Evolutionary conservation across 2,888 invertebrate species (phyloP), one percentile per base, ranked within the genome.

Genomic region (Volucella inanis): DNA sequence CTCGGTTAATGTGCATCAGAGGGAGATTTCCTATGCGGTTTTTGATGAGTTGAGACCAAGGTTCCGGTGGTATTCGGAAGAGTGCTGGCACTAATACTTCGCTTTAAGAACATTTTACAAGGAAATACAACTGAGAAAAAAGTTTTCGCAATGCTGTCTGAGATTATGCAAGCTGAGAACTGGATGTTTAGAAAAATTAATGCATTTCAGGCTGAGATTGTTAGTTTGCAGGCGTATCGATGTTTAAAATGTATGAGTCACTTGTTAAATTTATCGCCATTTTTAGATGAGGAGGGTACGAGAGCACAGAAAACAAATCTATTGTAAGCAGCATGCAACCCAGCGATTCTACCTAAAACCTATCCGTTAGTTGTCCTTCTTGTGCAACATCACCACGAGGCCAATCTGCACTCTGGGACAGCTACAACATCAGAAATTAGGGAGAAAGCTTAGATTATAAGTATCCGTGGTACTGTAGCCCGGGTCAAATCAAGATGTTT

Each of bases 131-230:
- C n/a, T n/a, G n/a, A n/a, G n/a, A n/a, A n/a, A n/a, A n/a, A n/a
- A n/a, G n/a, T n/a, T n/a, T n/a, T n/a, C n/a, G n/a, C n/a, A n/a
- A n/a, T n/a, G n/a, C n/a, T n/a, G n/a, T n/a, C n/a, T n/a, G n/a
- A n/a, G n/a, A n/a, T n/a, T n/a, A n/a, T n/a, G n/a, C n/a, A n/a
- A n/a, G n/a, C n/a, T n/a, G n/a, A n/a, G n/a, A n/a, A n/a, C n/a
- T n/a, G n/a, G n/a, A n/a, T n/a, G n/a, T n/a, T n/a, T n/a, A n/a
- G n/a, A n/a, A n/a, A n/a, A n/a, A n/a, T n/a, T n/a, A n/a, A n/a
- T n/a, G n/a, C n/a, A n/a, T 75, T 75, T 18, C 38, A 12, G 3
- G 49, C 50, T 10, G 75, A 75, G 2, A 14, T 75, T 9, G 12
- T 9, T n/a, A 45, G 64, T 10, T 10, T 64, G 10, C 38, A 14